Percentiles rank a stretch among this genome's conserved stretches.
Conservation (phyloP, 2,797 vertebrate genomes). For the Ateles fusciceps region DNA sequence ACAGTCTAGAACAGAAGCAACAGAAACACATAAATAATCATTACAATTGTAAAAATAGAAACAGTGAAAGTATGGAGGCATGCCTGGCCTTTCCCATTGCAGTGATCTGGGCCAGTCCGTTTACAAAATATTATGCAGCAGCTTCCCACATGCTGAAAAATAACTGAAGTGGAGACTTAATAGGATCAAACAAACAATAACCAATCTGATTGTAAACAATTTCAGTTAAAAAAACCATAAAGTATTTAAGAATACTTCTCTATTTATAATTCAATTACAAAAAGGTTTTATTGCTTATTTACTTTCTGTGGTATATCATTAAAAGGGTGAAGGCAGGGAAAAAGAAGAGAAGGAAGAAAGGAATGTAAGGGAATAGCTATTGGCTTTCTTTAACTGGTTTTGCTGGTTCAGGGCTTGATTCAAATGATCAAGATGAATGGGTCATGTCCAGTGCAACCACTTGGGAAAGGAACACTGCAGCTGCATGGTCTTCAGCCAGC, state of each 20-base stretch:
- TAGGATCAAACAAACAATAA: slow-evolving; percentile 25
- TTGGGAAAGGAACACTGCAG: neutral
- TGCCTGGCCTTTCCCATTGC: neutral
- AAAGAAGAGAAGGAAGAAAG: slow-evolving; percentile 35
- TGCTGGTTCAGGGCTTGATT: neutral
- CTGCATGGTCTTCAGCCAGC: neutral
- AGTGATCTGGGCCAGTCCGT: neutral
- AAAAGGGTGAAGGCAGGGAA: neutral
- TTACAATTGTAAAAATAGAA: slow-evolving; percentile 49
- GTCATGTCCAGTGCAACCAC: neutral
- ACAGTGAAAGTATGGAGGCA: neutral
- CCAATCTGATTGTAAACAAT: neutral
- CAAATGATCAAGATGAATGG: neutral
- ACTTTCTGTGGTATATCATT: neutral
- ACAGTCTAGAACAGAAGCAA: slow-evolving; percentile 36
- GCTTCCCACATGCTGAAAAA: slow-evolving; percentile 24
- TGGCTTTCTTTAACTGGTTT: slow-evolving; percentile 33
- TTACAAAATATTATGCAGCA: slow-evolving; percentile 33
- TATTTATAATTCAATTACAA: neutral
- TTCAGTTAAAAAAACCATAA: slow-evolving; percentile 31
- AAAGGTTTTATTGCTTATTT: slow-evolving; percentile 45
- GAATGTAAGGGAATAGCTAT: neutral
- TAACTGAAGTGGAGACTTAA: neutral
- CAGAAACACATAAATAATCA: slow-evolving; percentile 25
- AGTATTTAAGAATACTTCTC: slow-evolving; percentile 7